phyloP scores from a whole-genome alignment of 1,140 invertebrate genomes.

The Drosophila eugracilis region DNA sequence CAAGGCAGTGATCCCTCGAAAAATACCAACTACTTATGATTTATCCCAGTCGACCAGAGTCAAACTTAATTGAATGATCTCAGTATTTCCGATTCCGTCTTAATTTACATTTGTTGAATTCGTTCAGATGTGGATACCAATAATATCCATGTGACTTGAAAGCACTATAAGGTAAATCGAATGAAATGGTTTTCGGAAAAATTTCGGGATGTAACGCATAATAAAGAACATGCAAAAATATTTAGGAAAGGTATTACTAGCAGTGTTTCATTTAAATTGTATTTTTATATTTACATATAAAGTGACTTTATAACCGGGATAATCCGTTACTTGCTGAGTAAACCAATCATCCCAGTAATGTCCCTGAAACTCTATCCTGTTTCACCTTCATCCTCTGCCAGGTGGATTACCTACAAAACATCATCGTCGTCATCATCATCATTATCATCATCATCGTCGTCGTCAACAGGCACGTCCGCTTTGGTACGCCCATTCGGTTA shows the following conservation, averaged over 20 bases:
- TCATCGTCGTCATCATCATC: constrained; percentile 43
- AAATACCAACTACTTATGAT: not conserved
- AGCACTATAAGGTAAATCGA: not conserved
- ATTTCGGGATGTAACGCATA: too few species aligned
- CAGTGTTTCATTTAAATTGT: too few species aligned
- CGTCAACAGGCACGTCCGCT: constrained; percentile 46
- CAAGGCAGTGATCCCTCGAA: not conserved
- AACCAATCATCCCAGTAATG: constrained; percentile 36
- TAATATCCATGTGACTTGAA: not conserved
- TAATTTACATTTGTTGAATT: not conserved
- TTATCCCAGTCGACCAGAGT: not conserved
- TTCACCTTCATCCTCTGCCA: constrained; percentile 12
- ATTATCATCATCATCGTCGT: constrained; percentile 33
- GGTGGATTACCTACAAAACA: constrained; percentile 55
- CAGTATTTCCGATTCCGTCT: not conserved
- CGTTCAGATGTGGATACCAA: not conserved
- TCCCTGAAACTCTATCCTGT: not conserved
- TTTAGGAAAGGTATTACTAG: too few species aligned
- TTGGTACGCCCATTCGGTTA: constrained; percentile 63
- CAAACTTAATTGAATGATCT: not conserved
- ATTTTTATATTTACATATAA: not conserved
- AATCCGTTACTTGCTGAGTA: constrained; percentile 18
- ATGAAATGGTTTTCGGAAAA: not conserved
- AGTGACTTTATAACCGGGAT: constrained; percentile 14
- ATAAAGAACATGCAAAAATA: too few species aligned